phyloP scores from a whole-genome alignment of 2,113 vertebrate species.

The Channa argus region DNA sequence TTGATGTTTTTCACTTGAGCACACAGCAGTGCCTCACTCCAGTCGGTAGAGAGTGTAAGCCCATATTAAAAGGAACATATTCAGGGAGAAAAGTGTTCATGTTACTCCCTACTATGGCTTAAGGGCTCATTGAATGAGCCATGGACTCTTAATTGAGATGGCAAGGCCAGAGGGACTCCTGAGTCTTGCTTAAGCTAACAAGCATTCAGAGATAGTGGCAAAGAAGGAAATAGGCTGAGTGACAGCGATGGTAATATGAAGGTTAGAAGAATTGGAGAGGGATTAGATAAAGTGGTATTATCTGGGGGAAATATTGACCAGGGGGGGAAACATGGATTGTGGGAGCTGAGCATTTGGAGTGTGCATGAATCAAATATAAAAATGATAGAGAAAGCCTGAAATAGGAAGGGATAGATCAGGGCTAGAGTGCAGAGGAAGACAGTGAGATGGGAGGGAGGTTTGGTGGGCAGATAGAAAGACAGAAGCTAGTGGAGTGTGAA shows the following conservation, averaged over 20 bases:
- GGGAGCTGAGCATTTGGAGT: conserved; percentile 21
- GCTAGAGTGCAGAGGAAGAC: conserved; percentile 19
- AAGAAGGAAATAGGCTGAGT: conserved; percentile 50
- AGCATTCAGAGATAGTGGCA: conserved; percentile 39
- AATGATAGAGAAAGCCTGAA: conserved; percentile 34
- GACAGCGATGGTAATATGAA: conserved; percentile 22
- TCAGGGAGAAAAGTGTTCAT: conserved; percentile 24
- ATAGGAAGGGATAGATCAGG: conserved; percentile 35
- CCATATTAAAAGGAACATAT: conserved; percentile 45
- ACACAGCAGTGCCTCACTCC: background rate
- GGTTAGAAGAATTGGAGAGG: conserved; percentile 16
- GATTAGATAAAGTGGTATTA: conserved; percentile 50
- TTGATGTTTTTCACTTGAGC: conserved; percentile 41
- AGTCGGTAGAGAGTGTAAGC: conserved; percentile 29
- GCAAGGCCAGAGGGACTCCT: conserved; percentile 48
- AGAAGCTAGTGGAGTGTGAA: conserved; percentile 66
- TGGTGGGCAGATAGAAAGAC: conserved; percentile 53
- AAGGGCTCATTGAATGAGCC: conserved; percentile 48
- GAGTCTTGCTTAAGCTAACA: conserved; percentile 63
- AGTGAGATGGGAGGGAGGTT: conserved; percentile 13
- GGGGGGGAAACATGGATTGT: conserved; percentile 23
- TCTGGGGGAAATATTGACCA: conserved; percentile 41
- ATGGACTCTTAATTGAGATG: conserved; percentile 59
- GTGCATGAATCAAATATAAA: conserved; percentile 37
- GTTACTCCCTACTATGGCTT: conserved; percentile 48